phyloP scores from a whole-genome alignment of 2,113 vertebrate genomes.

The Passer domesticus region DNA sequence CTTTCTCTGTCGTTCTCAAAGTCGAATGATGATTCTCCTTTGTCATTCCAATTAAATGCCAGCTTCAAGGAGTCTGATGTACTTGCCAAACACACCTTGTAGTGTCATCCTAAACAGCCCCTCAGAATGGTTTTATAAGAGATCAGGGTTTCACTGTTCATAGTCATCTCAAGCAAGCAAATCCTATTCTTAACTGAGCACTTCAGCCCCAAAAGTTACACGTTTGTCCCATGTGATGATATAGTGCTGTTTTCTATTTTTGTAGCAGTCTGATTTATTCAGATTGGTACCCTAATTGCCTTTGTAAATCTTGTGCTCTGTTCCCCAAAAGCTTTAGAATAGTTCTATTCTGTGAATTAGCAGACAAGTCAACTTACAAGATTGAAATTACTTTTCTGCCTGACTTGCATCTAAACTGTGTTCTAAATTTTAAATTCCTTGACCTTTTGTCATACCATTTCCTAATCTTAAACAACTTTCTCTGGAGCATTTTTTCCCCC shows the following conservation, averaged over 20 bases:
- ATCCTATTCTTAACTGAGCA: not conserved
- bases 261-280: not conserved
- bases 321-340: not conserved
- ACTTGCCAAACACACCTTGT: not conserved
- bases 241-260: not conserved
- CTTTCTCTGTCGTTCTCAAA: not conserved
- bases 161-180: not conserved
- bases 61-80: not conserved
- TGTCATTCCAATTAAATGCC: not conserved
- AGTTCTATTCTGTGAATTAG: not conserved
- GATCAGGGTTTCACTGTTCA: not conserved
- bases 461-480: slow-evolving; percentile 15
- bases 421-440: slow-evolving; percentile 38
- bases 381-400: not conserved
- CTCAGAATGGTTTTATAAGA: not conserved
- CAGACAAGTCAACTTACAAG: not conserved
- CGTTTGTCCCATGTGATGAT: not conserved
- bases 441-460: slow-evolving; percentile 30
- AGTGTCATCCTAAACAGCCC: not conserved
- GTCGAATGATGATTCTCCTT: not conserved
- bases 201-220: not conserved
- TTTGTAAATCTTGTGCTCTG: not conserved
- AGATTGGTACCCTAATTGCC: not conserved
- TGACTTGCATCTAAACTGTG: not conserved
- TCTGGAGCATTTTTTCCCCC: not conserved